Percentiles rank a stretch among this genome's conserved stretches.
These are phyloP conservation scores for Athripsodes cinereus DNA, from an alignment of 2,888 invertebrate genomes.

Conservation along the genomic window DNA sequence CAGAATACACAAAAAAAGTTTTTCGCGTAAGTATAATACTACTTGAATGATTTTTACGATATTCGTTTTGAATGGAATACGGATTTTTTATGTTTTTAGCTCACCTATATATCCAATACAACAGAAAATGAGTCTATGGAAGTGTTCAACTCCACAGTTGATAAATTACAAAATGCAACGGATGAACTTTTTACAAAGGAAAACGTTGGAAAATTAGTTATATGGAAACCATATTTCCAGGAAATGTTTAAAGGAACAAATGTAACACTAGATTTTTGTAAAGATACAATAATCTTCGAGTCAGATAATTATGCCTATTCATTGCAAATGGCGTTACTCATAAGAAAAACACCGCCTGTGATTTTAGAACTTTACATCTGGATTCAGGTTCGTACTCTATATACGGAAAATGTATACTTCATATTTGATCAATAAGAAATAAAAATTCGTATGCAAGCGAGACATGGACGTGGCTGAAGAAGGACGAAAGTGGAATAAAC, in stretches of 20 bases:
- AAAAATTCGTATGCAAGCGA: too few species aligned
- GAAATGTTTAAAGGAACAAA: constrained; percentile 54
- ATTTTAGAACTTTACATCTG: constrained; percentile 62
- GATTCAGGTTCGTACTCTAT: constrained; percentile 46
- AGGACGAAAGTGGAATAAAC: too few species aligned
- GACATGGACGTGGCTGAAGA: too few species aligned
- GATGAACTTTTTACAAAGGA: constrained; percentile 49
- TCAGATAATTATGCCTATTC: constrained; percentile 60
- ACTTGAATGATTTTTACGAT: not conserved
- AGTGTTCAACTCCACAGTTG: constrained; percentile 50
- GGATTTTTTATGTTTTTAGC: constrained; percentile 5
- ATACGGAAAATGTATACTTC: too few species aligned
- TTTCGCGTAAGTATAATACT: constrained; percentile 46
- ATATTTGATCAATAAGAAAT: too few species aligned
- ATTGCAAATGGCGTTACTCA: constrained; percentile 52
- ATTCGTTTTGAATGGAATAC: too few species aligned
- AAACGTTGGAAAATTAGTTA: constrained; percentile 45
- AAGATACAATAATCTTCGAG: constrained; percentile 53
- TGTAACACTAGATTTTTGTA: constrained; percentile 47
- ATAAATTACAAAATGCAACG: constrained; percentile 59
- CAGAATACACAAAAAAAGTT: constrained; percentile 48
- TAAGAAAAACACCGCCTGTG: constrained; percentile 48
- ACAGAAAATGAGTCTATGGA: constrained; percentile 39
- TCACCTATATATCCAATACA: constrained; percentile 35
- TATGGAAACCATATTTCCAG: constrained; percentile 63